phyloP scores from a whole-genome alignment of 1,140 invertebrate species.

The silkworm (Bombyx mori) region ASM3026992v2 NC_085115.1:9731001-9731500 shows the following conservation, averaged over 20 bases:
- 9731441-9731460: constrained; percentile 88
- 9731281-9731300: constrained; percentile 76
- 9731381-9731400: constrained; percentile 74
- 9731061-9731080: constrained; percentile 67
- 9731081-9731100: constrained; percentile 83
- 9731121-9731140: constrained; percentile 79
- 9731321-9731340: constrained; percentile 85
- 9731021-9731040: constrained; percentile 70
- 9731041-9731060: constrained; percentile 65
- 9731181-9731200: constrained; percentile 66
- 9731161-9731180: constrained; percentile 73
- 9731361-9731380: constrained; percentile 84
- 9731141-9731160: constrained; percentile 79
- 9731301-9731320: constrained; percentile 77
- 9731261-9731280: constrained; percentile 58
- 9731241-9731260: constrained; percentile 56
- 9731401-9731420: constrained; percentile 74
- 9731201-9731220: constrained; percentile 37
- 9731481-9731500: constrained; percentile 92
- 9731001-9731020: constrained; percentile 59
- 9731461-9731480: constrained; percentile 87
- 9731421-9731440: constrained; percentile 74
- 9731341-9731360: constrained; percentile 92
- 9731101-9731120: constrained; percentile 90
- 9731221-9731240: constrained; percentile 51